These are phyloP conservation scores for Hypercompe scribonia DNA, from an alignment of 2,888 invertebrate species.

Conservation along the genomic window DNA sequence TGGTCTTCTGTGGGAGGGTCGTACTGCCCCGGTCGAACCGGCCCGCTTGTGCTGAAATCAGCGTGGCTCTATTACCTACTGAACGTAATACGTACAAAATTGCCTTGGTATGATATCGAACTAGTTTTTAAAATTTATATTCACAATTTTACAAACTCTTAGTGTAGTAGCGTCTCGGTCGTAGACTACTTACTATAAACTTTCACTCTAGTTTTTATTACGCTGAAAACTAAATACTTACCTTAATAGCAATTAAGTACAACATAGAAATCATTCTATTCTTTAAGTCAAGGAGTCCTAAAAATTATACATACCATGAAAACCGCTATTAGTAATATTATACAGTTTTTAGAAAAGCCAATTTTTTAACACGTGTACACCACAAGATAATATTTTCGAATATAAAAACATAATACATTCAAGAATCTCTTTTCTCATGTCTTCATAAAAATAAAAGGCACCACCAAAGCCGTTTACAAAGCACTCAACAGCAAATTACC, in stretches of 20 bases:
- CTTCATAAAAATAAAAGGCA: conserved; percentile 14
- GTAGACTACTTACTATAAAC: no score
- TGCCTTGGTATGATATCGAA: neutral
- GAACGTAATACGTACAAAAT: no score
- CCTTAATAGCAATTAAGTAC: neutral
- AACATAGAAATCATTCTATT: neutral
- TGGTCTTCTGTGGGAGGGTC: no score
- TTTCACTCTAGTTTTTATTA: neutral
- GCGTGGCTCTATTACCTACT: no score
- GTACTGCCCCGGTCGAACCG: no score
- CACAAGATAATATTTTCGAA: neutral
- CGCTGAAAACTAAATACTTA: neutral
- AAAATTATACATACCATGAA: neutral
- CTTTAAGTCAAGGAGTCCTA: no score
- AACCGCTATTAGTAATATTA: neutral
- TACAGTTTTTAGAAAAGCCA: no score
- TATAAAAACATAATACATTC: neutral
- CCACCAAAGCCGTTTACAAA: conserved; percentile 16
- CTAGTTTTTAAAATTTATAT: neutral
- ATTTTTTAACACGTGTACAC: neutral
- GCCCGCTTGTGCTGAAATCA: no score
- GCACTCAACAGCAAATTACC: conserved; percentile 18
- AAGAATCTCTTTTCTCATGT: neutral
- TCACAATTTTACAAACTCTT: no score
- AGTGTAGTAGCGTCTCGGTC: no score